A percentile compares a stretch with the other conserved stretches of the same genome.
phyloP scores from a whole-genome alignment of 2,888 invertebrate species.

The Drosophila emarginata region DNA sequence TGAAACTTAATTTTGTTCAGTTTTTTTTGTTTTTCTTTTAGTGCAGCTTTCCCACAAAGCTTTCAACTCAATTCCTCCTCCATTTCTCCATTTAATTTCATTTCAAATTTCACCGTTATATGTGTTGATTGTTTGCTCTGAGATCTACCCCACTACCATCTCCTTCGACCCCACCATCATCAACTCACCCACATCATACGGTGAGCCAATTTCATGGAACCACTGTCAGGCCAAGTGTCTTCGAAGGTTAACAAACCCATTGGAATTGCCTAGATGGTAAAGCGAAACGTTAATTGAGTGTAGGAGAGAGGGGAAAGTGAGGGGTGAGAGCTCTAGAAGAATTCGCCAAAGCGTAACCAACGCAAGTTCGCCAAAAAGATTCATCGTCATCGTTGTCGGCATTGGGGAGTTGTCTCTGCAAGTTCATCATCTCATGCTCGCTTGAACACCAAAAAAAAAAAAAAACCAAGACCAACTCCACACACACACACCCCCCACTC shows the following conservation, averaged over 20 bases:
- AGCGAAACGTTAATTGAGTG: too few relatives aligned
- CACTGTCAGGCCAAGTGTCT: conserved; percentile 36
- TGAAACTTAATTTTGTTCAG: background rate
- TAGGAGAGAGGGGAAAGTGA: background rate
- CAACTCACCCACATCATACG: background rate
- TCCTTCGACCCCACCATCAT: background rate
- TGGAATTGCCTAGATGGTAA: conserved; percentile 23
- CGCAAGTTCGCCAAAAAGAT: conserved; percentile 59
- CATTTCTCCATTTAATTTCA: conserved; percentile 11
- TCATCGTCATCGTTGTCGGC: conserved; percentile 14
- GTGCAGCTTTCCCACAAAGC: conserved; percentile 10
- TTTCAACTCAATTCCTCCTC: background rate
- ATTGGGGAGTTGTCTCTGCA: conserved; percentile 49
- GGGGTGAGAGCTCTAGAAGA: conserved; percentile 32
- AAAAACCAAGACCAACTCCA: background rate
- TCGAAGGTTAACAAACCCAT: conserved; percentile 67
- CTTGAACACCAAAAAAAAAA: conserved; percentile 52
- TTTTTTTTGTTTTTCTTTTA: background rate
- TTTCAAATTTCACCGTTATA: conserved; percentile 14
- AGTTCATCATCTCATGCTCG: conserved; percentile 67
- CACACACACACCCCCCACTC: conserved; percentile 13
- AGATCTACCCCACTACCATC: background rate
- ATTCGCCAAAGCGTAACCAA: conserved; percentile 71
- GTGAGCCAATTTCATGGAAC: conserved; percentile 17
- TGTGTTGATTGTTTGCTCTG: conserved; percentile 13